Conservation (phyloP, 1,140 invertebrate genomes). For the Hypothenemus hampei region DNA sequence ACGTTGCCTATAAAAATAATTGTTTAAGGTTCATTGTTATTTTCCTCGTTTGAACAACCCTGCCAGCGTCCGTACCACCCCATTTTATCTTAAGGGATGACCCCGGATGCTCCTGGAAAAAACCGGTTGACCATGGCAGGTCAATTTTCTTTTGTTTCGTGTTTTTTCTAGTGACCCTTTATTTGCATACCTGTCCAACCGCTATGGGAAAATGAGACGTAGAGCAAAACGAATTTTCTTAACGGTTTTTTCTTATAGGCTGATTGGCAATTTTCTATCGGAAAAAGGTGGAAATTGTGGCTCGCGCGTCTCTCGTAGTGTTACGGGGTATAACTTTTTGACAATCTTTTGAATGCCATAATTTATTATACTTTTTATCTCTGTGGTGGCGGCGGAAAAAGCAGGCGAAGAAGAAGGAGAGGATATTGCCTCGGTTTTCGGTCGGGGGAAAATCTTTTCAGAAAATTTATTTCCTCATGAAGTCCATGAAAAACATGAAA, state of each 20-base stretch:
- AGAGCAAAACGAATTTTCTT: too few species aligned
- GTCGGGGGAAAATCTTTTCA: constrained; percentile 18
- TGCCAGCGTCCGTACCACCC: neutral
- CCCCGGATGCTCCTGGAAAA: constrained; percentile 20
- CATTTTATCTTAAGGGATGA: constrained; percentile 10
- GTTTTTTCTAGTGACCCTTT: constrained; percentile 28
- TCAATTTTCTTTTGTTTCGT: constrained; percentile 24
- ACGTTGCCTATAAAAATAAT: too few species aligned
- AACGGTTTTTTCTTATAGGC: constrained; percentile 34
- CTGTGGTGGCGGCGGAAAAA: too few species aligned
- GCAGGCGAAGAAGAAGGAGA: too few species aligned
- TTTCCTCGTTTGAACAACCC: too few species aligned
- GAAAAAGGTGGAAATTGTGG: too few species aligned
- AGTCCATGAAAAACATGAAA: constrained; percentile 21
- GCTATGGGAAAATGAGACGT: constrained; percentile 31
- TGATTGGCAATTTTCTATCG: too few species aligned
- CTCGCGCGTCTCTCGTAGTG: too few species aligned
- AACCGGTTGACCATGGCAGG: constrained; percentile 20
- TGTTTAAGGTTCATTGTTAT: too few species aligned
- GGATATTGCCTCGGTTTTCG: constrained; percentile 23
- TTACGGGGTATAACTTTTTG: too few species aligned
- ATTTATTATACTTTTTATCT: constrained; percentile 38
- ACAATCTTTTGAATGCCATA: constrained; percentile 39
- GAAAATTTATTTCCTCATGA: constrained; percentile 19
- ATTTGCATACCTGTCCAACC: constrained; percentile 33